A percentile compares a stretch with the other conserved stretches of the same genome.
These are phyloP conservation scores for Urocolius indicus DNA, from an alignment of 2,113 vertebrate species.

Conservation along the genomic window DNA sequence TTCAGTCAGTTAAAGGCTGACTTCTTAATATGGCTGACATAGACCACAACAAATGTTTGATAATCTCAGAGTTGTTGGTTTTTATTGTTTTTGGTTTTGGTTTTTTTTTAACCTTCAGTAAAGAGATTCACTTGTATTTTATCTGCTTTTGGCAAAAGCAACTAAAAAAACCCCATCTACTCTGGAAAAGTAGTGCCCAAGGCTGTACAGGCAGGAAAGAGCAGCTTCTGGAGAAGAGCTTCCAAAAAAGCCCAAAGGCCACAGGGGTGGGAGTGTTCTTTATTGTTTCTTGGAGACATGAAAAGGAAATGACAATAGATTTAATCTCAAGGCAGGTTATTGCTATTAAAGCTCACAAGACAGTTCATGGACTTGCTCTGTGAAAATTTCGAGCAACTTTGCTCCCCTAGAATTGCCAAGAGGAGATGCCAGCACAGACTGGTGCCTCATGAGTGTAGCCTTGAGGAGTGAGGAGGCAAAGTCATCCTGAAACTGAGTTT, in stretches of 20 bases:
- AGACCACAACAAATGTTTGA: fast-evolving
- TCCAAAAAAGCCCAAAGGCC: background rate
- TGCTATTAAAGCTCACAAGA: background rate
- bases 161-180: background rate
- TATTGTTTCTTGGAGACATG: background rate
- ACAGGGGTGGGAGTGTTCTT: background rate
- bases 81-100: too few relatives aligned
- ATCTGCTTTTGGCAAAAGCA: background rate
- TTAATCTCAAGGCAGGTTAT: background rate
- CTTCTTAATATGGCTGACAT: background rate
- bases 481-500: background rate
- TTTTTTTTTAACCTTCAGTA: background rate
- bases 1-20: background rate
- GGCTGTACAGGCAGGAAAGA: background rate
- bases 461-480: background rate
- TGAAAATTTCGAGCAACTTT: background rate
- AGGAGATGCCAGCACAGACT: background rate
- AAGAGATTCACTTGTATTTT: background rate
- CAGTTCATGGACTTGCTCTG: background rate
- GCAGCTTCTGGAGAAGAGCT: background rate
- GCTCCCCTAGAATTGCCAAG: fast-evolving
- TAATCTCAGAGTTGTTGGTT: background rate
- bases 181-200: background rate
- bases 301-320: background rate
- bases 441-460: fast-evolving